Evolutionary conservation across 2,113 vertebrate species (phyloP).

Genomic region (Anhinga anhinga): DNA sequence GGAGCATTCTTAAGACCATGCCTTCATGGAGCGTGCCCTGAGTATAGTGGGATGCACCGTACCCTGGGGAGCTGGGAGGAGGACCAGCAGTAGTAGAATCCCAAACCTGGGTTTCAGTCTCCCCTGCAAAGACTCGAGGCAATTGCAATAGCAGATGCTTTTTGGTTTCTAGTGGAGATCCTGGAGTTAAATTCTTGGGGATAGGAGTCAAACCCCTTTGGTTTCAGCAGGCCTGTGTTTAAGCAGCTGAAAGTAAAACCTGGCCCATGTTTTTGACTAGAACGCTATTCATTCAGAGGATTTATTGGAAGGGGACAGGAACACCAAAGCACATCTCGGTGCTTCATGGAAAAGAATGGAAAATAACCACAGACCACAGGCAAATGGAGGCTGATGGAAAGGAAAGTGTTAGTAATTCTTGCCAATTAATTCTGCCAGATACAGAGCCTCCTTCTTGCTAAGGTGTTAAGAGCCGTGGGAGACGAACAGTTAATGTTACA

Average conservation of each 20-base stretch:
- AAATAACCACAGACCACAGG: background rate
- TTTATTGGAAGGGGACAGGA: background rate
- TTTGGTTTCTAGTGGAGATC: background rate
- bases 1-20: background rate
- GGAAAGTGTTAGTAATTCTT: background rate
- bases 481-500: background rate
- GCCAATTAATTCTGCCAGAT: background rate
- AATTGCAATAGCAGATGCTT: background rate
- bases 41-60: rapidly evolving
- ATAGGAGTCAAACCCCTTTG: background rate
- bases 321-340: background rate
- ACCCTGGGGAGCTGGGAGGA: background rate
- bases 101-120: background rate
- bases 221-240: background rate
- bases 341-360: background rate
- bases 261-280: background rate
- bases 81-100: background rate
- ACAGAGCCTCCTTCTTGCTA: background rate
- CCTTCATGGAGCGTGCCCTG: background rate
- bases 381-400: background rate
- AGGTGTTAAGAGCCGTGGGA: background rate
- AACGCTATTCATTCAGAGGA: background rate
- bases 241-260: background rate
- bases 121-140: background rate
- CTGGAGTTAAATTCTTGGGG: background rate